phyloP scores from a whole-genome alignment of 2,113 vertebrate species.

The Centropus bengalensis region DNA sequence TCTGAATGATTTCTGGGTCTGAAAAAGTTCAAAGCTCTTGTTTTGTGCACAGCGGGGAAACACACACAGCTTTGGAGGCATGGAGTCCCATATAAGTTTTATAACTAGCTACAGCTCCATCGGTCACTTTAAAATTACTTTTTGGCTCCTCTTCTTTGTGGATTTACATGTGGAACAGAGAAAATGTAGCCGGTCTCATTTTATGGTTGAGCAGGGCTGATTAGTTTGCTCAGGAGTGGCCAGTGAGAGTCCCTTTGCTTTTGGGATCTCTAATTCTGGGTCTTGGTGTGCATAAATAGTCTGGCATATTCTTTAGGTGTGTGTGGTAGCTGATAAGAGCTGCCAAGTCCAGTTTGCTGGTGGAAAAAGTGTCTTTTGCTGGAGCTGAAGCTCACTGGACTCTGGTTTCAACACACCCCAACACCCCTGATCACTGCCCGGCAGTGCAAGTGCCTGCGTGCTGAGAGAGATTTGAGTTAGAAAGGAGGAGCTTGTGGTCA shows the following conservation, averaged over 20 bases:
- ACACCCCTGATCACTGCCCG: not conserved
- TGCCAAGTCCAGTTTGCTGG: not conserved
- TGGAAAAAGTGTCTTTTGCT: conserved; percentile 1
- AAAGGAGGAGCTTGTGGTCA: conserved; percentile 11
- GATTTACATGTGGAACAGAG: not conserved
- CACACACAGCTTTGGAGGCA: not conserved
- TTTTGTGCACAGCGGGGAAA: not conserved
- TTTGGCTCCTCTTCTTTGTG: not conserved
- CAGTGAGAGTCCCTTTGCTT: not conserved
- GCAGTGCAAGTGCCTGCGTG: not conserved
- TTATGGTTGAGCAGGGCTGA: not conserved
- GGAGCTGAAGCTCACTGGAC: not conserved
- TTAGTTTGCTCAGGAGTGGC: not conserved
- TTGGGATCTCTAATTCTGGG: not conserved
- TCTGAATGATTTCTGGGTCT: not conserved
- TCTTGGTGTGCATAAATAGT: not conserved
- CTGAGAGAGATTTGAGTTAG: conserved; percentile 11
- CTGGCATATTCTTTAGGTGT: not conserved
- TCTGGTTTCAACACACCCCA: conserved; percentile 12
- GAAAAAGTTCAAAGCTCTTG: not conserved
- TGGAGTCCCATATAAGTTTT: not conserved
- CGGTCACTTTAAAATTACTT: not conserved
- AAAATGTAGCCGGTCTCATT: not conserved
- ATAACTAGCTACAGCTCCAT: not conserved
- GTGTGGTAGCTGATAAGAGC: not conserved